A percentile compares a stretch with the other conserved stretches of the same genome.
Evolutionary conservation across 2,797 vertebrate genomes (phyloP).

Genomic region (Cirrhinus molitorella): DNA sequence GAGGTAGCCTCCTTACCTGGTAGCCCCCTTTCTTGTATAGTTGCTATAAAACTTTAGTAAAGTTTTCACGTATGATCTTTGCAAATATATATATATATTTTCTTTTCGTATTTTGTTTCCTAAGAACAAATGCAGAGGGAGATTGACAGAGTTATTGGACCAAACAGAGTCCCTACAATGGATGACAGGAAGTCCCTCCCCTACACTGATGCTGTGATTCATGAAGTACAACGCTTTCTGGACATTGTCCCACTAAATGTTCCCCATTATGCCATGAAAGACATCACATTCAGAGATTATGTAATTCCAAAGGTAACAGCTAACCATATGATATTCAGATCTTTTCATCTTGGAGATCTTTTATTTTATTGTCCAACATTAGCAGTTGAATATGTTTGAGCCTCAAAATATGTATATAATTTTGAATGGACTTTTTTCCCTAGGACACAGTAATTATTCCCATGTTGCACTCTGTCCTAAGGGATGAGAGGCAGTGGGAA

Average conservation of each 20-base stretch:
- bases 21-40: no score
- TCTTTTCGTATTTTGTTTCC: no score
- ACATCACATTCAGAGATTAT: conserved; percentile 76
- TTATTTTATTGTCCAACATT: conserved; percentile 12
- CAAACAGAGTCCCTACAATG: conserved; percentile 63
- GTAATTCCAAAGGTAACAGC: conserved; percentile 70
- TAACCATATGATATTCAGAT: no score
- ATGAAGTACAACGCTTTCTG: conserved; percentile 76
- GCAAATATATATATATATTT: no score
- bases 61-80: no score
- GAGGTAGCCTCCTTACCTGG: no score
- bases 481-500: conserved; percentile 70
- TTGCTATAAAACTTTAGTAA: no score
- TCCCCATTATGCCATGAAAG: conserved; percentile 70
- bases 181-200: conserved; percentile 78
- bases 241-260: conserved; percentile 74
- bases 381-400: conserved; percentile 60
- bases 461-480: conserved; percentile 76
- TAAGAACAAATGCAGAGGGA: conserved; percentile 77
- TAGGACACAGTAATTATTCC: conserved; percentile 74
- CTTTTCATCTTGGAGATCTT: conserved; percentile 62
- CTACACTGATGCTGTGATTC: conserved; percentile 80
- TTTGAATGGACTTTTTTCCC: background rate
- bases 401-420: conserved; percentile 35
- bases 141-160: conserved; percentile 72